Evolutionary conservation across 2,113 vertebrate species (phyloP).

Genomic region (Irena cyanogastra): DNA sequence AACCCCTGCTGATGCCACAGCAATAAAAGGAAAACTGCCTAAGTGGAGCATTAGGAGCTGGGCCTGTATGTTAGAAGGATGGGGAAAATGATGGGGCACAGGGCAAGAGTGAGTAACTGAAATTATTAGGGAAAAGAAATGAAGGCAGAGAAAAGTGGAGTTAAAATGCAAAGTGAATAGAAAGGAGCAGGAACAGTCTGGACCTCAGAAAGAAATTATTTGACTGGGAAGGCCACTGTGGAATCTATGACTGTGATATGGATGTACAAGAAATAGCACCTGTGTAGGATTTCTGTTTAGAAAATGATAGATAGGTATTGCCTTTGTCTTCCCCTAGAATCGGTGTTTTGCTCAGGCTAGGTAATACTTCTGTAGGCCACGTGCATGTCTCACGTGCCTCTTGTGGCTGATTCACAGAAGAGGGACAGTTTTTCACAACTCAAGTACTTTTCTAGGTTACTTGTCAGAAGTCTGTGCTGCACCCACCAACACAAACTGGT

Average conservation of each 20-base stretch:
- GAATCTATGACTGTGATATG: background rate
- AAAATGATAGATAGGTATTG: background rate
- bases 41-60: background rate
- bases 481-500: background rate
- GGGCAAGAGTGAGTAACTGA: background rate
- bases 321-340: background rate
- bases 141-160: background rate
- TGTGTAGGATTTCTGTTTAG: background rate
- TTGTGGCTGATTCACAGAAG: background rate
- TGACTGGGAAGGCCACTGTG: background rate
- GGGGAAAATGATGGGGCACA: background rate
- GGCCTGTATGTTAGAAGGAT: background rate
- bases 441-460: background rate
- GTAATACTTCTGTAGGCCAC: background rate
- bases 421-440: background rate
- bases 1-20: background rate
- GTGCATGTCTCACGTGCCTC: background rate
- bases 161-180: background rate
- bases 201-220: background rate
- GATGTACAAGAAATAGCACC: background rate
- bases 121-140: background rate
- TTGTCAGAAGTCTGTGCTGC: background rate
- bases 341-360: background rate
- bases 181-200: background rate
- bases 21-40: conserved; percentile 27